phyloP scores from a whole-genome alignment of 1,140 invertebrate species.

The Berghia stephanieae region DNA sequence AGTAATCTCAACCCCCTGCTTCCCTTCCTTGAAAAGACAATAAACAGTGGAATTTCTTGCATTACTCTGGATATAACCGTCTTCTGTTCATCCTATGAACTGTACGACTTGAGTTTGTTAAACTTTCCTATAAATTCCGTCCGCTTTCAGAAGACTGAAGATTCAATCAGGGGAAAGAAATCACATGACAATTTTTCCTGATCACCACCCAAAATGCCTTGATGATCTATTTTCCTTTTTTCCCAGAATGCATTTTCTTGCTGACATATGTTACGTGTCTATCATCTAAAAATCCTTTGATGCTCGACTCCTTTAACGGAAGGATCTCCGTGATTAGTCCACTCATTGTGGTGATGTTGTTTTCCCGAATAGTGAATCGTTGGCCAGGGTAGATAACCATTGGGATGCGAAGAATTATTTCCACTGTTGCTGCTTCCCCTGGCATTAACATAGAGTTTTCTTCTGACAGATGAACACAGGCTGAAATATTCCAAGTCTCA shows the following conservation, averaged over 20 bases:
- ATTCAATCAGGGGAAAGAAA: no score
- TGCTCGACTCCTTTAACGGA: slow-evolving; percentile 37
- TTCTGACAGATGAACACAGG: slow-evolving; percentile 74
- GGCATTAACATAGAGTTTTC: slow-evolving; percentile 90
- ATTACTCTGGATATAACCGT: no score
- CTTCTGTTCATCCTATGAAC: no score
- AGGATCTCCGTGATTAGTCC: slow-evolving; percentile 86
- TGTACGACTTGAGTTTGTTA: no score
- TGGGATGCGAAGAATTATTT: slow-evolving; percentile 76
- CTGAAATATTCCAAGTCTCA: slow-evolving; percentile 89
- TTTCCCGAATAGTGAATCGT: slow-evolving; percentile 90
- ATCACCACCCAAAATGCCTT: no score
- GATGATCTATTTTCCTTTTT: no score
- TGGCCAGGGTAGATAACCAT: slow-evolving; percentile 93
- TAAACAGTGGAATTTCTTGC: no score
- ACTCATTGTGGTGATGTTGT: slow-evolving; percentile 83
- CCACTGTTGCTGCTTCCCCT: slow-evolving; percentile 83
- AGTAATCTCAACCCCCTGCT: no score
- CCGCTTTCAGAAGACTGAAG: no score
- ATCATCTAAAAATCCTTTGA: slow-evolving; percentile 54
- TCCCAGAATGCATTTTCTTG: slow-evolving; percentile 46
- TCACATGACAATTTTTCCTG: no score
- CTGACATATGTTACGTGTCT: slow-evolving; percentile 33
- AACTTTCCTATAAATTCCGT: no score
- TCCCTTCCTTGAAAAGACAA: no score